Evolutionary conservation across 1,140 invertebrate species (phyloP), one percentile per base, ranked within the genome.

Genomic region (Heterodera carotae): DNA sequence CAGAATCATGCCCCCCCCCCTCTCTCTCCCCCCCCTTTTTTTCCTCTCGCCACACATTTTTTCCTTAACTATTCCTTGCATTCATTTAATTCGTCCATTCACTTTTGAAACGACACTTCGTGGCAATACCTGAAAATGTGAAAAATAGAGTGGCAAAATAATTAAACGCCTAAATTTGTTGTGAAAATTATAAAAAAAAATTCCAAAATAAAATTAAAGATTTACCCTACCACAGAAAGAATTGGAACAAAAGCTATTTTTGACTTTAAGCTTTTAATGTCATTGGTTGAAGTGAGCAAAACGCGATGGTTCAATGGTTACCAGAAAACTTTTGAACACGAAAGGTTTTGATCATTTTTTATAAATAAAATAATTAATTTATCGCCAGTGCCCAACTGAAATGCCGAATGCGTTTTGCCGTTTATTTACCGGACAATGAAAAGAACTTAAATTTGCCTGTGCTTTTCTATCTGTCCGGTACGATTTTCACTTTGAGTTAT

Each of bases 401-500:
- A n/a, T 74, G 71, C 64, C 48, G 15, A 70, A 78, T 77, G 71
- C 43, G 64, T 2, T 76, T 76, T 69, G 75, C 70, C 6, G 66
- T 43, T 76, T 76, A 76, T 48, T 76, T 76, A 10, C 68, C 68
- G 18, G 75, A 71, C 59, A 66, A 76, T 75, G 25, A 91, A 18
- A 92, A 93, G 75, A 89, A 90, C 69, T 90, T 90, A 22, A 91
- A 92, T 82, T 89, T 93, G 31, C 94, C 95, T 43, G 93, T 96
- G 8, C 90, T 98, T 5, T 97, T 95, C 88, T 98, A 93, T 91
- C 89, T 98, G 0, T 97, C 96, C 67, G 96, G 90, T 89, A 82
- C 76, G 53, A n/a, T 80, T 53, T 39, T 36, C 25, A 77, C 22
- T 27, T 22, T 22, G 66, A 62, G 8, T 12, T 34, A 75, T 70